A percentile compares a stretch with the other conserved stretches of the same genome.
Conservation (phyloP, 2,888 invertebrate genomes). For the Baronia brevicornis region DNA sequence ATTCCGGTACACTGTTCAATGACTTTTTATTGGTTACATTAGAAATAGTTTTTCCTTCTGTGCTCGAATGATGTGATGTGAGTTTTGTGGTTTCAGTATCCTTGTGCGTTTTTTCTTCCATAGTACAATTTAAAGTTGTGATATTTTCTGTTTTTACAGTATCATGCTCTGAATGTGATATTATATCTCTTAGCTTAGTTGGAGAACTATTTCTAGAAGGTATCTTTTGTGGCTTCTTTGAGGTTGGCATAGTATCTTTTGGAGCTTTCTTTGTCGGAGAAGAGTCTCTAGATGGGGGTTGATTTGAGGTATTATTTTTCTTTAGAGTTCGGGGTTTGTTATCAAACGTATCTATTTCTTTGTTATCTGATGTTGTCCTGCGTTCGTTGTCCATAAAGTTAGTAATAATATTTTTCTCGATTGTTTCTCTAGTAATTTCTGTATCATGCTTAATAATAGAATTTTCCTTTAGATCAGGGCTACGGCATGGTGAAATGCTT, state of each 20-base stretch:
- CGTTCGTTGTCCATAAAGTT: constrained; percentile 38
- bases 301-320: constrained; percentile 7
- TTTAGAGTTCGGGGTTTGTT: too few species aligned
- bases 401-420: constrained; percentile 23
- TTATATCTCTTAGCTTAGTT: constrained; percentile 38
- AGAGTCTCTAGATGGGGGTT: constrained; percentile 11
- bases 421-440: constrained; percentile 17
- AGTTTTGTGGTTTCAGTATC: constrained; percentile 13
- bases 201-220: constrained; percentile 28
- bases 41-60: constrained; percentile 27
- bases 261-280: constrained; percentile 2
- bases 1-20: constrained; percentile 3
- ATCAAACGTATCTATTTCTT: too few species aligned
- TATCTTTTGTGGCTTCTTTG: constrained; percentile 14
- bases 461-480: constrained; percentile 37
- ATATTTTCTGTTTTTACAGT: constrained; percentile 1
- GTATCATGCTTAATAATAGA: constrained; percentile 25
- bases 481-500: constrained; percentile 45
- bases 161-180: constrained; percentile 21
- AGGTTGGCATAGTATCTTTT: background rate
- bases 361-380: constrained; percentile 17
- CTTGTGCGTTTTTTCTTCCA: constrained; percentile 10
- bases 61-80: constrained; percentile 20
- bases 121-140: background rate
- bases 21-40: too few species aligned